These are phyloP conservation scores for Electrophaes corylata DNA, from an alignment of 2,888 invertebrate genomes.

Conservation along the genomic window DNA sequence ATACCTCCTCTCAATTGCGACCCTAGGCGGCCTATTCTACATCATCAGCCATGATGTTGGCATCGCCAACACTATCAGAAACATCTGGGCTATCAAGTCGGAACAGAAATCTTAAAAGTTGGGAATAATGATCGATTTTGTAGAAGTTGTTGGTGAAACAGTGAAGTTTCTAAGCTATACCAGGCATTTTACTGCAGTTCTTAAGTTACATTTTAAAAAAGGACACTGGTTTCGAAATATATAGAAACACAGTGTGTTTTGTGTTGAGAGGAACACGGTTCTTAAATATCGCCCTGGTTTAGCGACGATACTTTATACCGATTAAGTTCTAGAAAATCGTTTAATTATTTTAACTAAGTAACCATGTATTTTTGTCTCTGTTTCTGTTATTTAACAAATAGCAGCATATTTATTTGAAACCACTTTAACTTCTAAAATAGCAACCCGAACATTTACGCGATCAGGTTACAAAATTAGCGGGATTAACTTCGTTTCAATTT, in stretches of 20 bases:
- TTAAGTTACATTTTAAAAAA: not conserved
- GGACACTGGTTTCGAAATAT: conserved; percentile 9
- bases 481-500: no score
- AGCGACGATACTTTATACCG: conserved; percentile 20
- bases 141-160: conserved; percentile 12
- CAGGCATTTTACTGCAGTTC: conserved; percentile 5
- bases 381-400: not conserved
- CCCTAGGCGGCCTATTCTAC: conserved; percentile 92
- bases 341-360: conserved; percentile 6
- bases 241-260: conserved; percentile 1
- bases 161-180: not conserved
- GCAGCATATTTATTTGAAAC: not conserved
- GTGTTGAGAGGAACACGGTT: not conserved
- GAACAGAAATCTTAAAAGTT: conserved; percentile 61
- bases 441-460: conserved; percentile 47
- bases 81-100: conserved; percentile 87
- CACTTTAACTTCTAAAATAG: conserved; percentile 14
- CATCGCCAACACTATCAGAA: conserved; percentile 87
- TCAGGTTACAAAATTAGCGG: no score
- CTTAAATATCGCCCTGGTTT: conserved; percentile 19
- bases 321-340: conserved; percentile 17
- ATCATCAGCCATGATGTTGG: conserved; percentile 93
- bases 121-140: conserved; percentile 6
- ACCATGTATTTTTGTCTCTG: conserved; percentile 12
- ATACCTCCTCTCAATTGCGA: conserved; percentile 87